phyloP scores from a whole-genome alignment of 53 echinoderm and acorn worm species.

The Holothuria leucospilota region DNA sequence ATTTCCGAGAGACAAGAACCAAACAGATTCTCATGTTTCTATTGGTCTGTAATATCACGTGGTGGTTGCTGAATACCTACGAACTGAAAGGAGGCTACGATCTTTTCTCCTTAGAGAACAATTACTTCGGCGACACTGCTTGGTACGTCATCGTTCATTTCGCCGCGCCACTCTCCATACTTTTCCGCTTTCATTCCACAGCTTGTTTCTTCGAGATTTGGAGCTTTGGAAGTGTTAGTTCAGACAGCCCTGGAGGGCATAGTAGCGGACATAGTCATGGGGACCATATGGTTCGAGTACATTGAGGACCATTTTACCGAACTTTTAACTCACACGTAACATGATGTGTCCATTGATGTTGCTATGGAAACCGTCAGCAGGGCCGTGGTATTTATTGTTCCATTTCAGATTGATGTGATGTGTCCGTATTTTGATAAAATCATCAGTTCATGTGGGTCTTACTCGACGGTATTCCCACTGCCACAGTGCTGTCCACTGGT shows the following conservation, averaged over 20 bases:
- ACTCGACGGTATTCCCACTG: too few species aligned
- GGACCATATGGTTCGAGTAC: conserved; percentile 12
- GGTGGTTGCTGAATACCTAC: conserved; percentile 96
- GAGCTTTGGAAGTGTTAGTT: conserved; percentile 56
- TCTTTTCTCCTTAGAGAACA: conserved; percentile 85
- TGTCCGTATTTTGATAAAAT: too few species aligned
- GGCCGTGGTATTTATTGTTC: too few species aligned
- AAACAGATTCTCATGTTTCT: conserved; percentile 97
- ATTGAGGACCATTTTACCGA: background rate
- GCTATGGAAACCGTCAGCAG: too few species aligned
- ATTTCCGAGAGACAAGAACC: conserved; percentile 90
- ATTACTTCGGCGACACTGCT: conserved; percentile 91
- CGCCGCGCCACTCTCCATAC: conserved; percentile 89
- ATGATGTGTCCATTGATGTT: too few species aligned
- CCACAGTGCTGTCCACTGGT: too few species aligned
- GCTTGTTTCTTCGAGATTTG: conserved; percentile 97
- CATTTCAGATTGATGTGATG: too few species aligned
- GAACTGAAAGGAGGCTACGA: conserved; percentile 96
- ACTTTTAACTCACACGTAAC: too few species aligned
- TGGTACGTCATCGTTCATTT: conserved; percentile 99
- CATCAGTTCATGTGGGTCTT: too few species aligned
- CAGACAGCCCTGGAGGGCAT: background rate
- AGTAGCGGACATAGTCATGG: background rate
- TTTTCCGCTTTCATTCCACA: conserved; percentile 98
- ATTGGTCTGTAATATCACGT: conserved; percentile 87